Evolutionary conservation across 2,113 vertebrate genomes (phyloP).

Genomic region (Heterocephalus glaber): DNA sequence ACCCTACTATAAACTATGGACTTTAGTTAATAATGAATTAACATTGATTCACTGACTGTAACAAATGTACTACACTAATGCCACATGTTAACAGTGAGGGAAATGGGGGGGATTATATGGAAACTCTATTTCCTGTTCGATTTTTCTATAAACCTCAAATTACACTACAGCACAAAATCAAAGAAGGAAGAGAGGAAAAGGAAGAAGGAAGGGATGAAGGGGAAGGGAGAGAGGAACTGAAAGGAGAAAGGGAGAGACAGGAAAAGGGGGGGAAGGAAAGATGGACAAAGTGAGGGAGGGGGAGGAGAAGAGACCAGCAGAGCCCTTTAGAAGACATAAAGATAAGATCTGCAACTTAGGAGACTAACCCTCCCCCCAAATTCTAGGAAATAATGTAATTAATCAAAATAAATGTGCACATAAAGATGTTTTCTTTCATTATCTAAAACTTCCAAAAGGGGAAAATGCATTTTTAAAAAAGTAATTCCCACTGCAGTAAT

Average conservation of each 20-base stretch:
- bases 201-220: no score
- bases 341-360: neutral
- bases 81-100: neutral
- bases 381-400: neutral
- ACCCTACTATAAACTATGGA: neutral
- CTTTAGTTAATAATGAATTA: neutral
- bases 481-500: neutral
- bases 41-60: neutral
- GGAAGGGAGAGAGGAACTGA: no score
- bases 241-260: no score
- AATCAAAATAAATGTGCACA: neutral
- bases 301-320: neutral
- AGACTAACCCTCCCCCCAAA: neutral
- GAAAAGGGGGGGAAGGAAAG: no score
- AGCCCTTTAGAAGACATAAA: neutral
- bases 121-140: neutral
- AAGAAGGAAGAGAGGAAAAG: neutral
- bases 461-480: neutral
- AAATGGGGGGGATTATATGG: neutral
- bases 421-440: neutral
- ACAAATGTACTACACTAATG: neutral
- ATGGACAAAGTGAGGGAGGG: neutral
- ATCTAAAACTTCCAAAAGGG: neutral
- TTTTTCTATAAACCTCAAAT: neutral
- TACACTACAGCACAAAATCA: neutral